Conservation (phyloP, 2,888 invertebrate species). For the Amblyjoppa fuscipennis region DNA sequence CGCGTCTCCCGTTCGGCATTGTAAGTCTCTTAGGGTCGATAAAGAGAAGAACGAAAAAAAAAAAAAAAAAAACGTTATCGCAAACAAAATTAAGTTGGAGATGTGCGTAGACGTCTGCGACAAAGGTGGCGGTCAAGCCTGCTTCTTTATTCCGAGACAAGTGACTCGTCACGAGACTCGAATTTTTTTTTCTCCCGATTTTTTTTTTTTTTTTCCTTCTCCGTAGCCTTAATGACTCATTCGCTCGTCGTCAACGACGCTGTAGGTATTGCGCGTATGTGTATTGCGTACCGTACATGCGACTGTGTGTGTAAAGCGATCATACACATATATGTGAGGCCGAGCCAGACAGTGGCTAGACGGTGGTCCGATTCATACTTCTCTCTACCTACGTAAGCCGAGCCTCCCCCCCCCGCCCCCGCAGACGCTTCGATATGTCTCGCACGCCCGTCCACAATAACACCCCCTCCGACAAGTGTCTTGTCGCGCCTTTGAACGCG, state of each 20-base stretch:
- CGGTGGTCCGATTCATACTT: conserved; percentile 72
- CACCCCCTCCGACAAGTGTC: conserved; percentile 29
- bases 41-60: background rate
- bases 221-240: conserved; percentile 65
- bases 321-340: conserved; percentile 57
- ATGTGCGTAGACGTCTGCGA: background rate
- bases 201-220: conserved; percentile 32
- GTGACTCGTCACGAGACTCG: conserved; percentile 28
- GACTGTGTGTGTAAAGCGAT: background rate
- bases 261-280: conserved; percentile 24
- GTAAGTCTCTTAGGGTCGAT: background rate
- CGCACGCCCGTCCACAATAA: conserved; percentile 45
- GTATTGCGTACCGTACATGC: background rate
- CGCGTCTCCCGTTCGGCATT: no score
- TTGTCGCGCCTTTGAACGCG: conserved; percentile 35
- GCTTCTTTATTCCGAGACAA: conserved; percentile 25
- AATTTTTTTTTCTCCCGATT: conserved; percentile 10
- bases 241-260: conserved; percentile 59
- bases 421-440: conserved; percentile 54
- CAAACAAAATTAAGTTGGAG: background rate
- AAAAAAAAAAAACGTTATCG: background rate
- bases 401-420: conserved; percentile 34
- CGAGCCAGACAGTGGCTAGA: conserved; percentile 77
- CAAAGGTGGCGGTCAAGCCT: background rate
- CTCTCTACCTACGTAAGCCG: conserved; percentile 64